Evolutionary conservation across 2,113 vertebrate species (phyloP).

Genomic region (Lasiurus cinereus): DNA sequence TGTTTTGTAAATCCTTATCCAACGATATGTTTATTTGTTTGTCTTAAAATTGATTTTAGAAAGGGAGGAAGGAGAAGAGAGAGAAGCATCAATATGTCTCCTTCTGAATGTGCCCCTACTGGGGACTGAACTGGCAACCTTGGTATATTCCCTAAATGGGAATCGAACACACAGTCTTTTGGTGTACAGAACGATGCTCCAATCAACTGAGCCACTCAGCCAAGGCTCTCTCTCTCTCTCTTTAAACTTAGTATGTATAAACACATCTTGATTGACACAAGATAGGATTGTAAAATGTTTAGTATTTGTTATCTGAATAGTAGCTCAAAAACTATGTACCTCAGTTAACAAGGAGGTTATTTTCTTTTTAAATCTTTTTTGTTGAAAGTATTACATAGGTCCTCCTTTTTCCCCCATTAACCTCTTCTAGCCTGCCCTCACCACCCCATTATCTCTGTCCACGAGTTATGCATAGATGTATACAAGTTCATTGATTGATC

Average conservation of each 20-base stretch:
- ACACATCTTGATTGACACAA: neutral
- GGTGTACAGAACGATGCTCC: neutral
- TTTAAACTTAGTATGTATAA: neutral
- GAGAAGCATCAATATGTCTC: neutral
- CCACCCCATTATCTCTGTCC: too few species aligned
- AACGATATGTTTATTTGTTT: neutral
- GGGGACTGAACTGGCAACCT: neutral
- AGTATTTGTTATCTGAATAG: constrained; percentile 12
- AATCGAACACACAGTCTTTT: neutral
- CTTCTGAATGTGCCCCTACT: neutral
- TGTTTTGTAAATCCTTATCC: neutral
- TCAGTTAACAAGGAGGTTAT: constrained; percentile 16
- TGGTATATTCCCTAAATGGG: neutral
- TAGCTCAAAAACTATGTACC: neutral
- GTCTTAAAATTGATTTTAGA: neutral
- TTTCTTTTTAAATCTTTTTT: too few species aligned
- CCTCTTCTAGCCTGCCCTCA: too few species aligned
- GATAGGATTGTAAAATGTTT: constrained; percentile 15
- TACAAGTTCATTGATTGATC: too few species aligned
- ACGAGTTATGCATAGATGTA: too few species aligned
- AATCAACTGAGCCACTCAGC: neutral
- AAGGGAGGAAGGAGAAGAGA: neutral
- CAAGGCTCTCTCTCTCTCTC: neutral
- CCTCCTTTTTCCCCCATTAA: too few species aligned
- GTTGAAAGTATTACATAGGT: too few species aligned